A percentile compares a stretch with the other conserved stretches of the same genome.
Evolutionary conservation across 2,797 vertebrate genomes (phyloP).

Genomic region (Eulemur coronatus): DNA sequence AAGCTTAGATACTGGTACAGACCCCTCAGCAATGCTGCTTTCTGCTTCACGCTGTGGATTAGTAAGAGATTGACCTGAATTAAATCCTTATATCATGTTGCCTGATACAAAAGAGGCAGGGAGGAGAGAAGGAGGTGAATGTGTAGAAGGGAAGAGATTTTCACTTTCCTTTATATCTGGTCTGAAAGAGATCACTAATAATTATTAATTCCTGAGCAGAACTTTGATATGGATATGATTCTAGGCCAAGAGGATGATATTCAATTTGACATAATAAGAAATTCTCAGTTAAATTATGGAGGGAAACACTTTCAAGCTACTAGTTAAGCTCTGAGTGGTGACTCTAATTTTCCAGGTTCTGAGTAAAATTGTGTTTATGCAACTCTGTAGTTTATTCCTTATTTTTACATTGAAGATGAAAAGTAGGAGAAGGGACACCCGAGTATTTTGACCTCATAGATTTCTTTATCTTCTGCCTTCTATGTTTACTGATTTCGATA

Average conservation of each 20-base stretch:
- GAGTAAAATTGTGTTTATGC: not conserved
- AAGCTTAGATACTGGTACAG: constrained; percentile 41
- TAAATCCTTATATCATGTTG: constrained; percentile 61
- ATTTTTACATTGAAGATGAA: not conserved
- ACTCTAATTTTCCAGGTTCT: not conserved
- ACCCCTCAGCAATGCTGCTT: constrained; percentile 45
- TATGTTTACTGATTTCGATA: not conserved
- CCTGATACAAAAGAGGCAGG: constrained; percentile 51
- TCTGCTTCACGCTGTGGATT: constrained; percentile 43
- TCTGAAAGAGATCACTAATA: constrained; percentile 51
- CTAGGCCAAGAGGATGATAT: not conserved
- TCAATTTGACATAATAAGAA: constrained; percentile 36
- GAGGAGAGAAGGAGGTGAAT: not conserved
- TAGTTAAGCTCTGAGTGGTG: not conserved
- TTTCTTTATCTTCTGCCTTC: not conserved
- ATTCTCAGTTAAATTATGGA: constrained; percentile 15
- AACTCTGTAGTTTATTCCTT: not conserved
- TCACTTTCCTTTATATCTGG: not conserved
- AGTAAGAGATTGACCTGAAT: constrained; percentile 65
- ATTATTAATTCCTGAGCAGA: constrained; percentile 24
- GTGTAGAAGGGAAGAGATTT: not conserved
- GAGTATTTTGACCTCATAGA: not conserved
- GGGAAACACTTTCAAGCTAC: not conserved
- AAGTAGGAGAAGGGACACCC: not conserved
- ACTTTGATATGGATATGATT: not conserved